Base-by-base conservation (phyloP, 2,888 invertebrate species). In the Xylota sylvarum region DNA sequence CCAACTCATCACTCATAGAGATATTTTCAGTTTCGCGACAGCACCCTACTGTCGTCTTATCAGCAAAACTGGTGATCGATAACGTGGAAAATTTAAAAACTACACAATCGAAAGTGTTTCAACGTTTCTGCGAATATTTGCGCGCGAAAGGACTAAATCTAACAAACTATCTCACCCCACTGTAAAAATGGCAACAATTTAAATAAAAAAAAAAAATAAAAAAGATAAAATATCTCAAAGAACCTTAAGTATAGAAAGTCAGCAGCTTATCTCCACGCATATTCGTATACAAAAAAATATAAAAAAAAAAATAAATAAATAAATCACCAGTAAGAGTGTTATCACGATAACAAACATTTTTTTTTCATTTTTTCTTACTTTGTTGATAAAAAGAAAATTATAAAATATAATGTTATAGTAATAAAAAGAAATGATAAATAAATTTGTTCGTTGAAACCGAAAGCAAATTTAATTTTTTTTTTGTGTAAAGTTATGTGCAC, bases 261-360 rank as follows among this genome's bases (percentile, higher is more conserved):
- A 67, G 56, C 50, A 19, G 70, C 80, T 70, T 80, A 76, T 85
- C 79, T 55, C 12, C 35, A 23, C 74, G 64, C 62, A 62, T 50
- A 23, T 23, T 23, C 23, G 23, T 23, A 73, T 14, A 76, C 37
- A 69, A 35, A 40, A 46, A n/a, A 65, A 78, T 9, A 43, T 56
- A 35, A 55, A 73, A 60, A 40, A 46, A 67, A 79, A 70, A 14
- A 64, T 52, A 67, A 35, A 40, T 37, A 58, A 69, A 56, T 14
- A 48, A 52, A 72, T 32, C 19, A 46, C 14, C 50, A 73, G 46
- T 65, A 72, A 50, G 56, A 64, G 80, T 52, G 81, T 67, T 82
- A 86, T 86, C 77, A 73, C 82, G 77, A 86, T 78, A 86, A 50
- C 73, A 77, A 86, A 77, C 81, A 35, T 69, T 73, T 72, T 64